Evolutionary conservation across 1,140 invertebrate genomes (phyloP), one percentile per base, ranked within the genome.

Genomic region (Drosophila sp.): DNA sequence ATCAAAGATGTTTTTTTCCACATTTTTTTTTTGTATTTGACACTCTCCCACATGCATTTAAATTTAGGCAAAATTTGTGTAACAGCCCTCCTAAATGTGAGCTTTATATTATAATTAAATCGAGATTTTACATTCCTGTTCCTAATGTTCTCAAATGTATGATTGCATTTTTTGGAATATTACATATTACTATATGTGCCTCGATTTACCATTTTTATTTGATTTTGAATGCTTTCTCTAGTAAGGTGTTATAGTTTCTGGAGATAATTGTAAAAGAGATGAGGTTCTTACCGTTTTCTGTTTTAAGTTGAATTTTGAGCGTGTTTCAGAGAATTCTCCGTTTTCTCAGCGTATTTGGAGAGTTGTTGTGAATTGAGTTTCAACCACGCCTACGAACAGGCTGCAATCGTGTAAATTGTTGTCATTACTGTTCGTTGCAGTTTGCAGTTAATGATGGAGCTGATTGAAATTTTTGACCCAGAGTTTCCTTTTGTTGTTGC

Each of bases 11-110:
- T 27, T 29, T 11, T 23, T 11, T 38, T 10, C 17, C 17, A 23
- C 4, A 10, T 33, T 60, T 27, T 32, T 32, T 7, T 32, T 8
- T 25, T 11, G 1, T 4, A n/a, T 11, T 57, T 27, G 7, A 41
- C 57, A 8, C 35, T 11, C 11, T 38, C 11, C 10, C 35, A 38
- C 10, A 10, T 4, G 11, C 35, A 38, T 17, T 17, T 17, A 17
- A 17, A 17, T 17, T 17, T 17, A 17, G 17, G 17, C 33, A 40
- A 79, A 79, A 68, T 74, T 27, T 60, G 50, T 56, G 1, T 23
- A 3, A 11, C 58, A 44, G 5, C 71, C 32, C 60, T 65, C 60
- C 68, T 35, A 17, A 17, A 17, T 17, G 17, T 17, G 17, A 17
- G 17, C 17, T 17, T 17, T 17, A 17, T 17, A 17, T 17, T 17